phyloP scores from a whole-genome alignment of 2,888 invertebrate species.

The Taphrorychus bicolor region DNA sequence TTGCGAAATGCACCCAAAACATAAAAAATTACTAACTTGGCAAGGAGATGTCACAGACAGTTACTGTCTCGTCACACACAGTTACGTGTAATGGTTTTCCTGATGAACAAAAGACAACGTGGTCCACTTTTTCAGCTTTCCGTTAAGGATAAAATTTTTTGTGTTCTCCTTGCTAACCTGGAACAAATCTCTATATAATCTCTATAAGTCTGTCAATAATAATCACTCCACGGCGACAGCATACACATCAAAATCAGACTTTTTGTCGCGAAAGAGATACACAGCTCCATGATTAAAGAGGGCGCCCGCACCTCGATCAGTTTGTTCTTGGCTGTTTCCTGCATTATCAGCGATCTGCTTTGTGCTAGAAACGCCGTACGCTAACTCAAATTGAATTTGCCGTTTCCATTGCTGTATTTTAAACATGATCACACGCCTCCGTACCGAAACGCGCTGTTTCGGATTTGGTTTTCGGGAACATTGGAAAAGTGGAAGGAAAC shows the following conservation, averaged over 20 bases:
- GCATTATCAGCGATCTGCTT: constrained; percentile 38
- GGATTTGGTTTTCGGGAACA: constrained; percentile 12
- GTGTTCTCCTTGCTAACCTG: too few species aligned
- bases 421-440: constrained; percentile 33
- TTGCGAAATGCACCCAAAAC: too few species aligned
- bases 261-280: not conserved
- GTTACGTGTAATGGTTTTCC: too few species aligned
- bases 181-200: not conserved
- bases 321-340: constrained; percentile 28
- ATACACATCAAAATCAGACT: not conserved
- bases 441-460: constrained; percentile 24
- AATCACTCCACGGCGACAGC: not conserved
- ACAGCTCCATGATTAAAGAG: not conserved
- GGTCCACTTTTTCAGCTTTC: too few species aligned
- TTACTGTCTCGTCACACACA: too few species aligned
- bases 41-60: too few species aligned
- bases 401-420: constrained; percentile 38
- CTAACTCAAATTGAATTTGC: constrained; percentile 39
- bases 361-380: constrained; percentile 19
- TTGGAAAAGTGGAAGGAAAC: not conserved
- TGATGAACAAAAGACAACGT: too few species aligned
- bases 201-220: not conserved
- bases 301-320: constrained; percentile 27
- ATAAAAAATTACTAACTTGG: too few species aligned
- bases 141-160: too few species aligned